Evolutionary conservation across 2,797 vertebrate genomes (phyloP), one percentile per base, ranked within the genome.

Genomic region (Brachymystax lenok): DNA sequence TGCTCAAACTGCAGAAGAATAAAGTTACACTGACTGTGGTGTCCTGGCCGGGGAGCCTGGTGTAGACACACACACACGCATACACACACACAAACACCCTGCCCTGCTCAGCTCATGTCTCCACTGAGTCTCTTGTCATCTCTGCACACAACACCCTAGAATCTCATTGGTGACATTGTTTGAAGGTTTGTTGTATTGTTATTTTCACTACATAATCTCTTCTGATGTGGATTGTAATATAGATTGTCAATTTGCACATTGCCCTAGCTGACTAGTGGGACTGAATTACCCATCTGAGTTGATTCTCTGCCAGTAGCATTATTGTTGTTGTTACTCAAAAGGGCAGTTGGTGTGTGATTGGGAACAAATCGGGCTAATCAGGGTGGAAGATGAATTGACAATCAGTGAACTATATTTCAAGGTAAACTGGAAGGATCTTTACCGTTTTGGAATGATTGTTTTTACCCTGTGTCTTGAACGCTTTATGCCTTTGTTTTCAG

Each of bases 1-100:
- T 97, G 96, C 91, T 98, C 80, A 98, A 98, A 86, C 95, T 98
- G 81, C 97, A 97, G 84, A 96, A 95, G 90, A 97, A 98, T 84
- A 96, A 91, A 91, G 96, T 98, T 79, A 96, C 95, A 0, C 92
- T 98, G 40, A 97, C 97, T 0, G 96, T 98, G 81, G 97, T 98
- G 80, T 98, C 96, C 4, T 98, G 97, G 97, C 97, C 97, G 0
- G 97, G 97, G 4, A 98, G 96, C 82, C 91, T 96, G 0, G 93
- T 97, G 81, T 98, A 94, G 85, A 75, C n/a, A 51, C 66, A 75
- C n/a, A 51, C 66, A 4, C 40, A 19, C 61, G 12, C 40, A 40
- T 6, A 35, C 6, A 35, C 35, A 35, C 5, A 35, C 33, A 35
- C 35, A 35, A 7, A 8, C 14, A 7, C 51, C 70, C 71, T 80